phyloP scores from a whole-genome alignment of 1,140 invertebrate species.

The Bombyx mori region DNA sequence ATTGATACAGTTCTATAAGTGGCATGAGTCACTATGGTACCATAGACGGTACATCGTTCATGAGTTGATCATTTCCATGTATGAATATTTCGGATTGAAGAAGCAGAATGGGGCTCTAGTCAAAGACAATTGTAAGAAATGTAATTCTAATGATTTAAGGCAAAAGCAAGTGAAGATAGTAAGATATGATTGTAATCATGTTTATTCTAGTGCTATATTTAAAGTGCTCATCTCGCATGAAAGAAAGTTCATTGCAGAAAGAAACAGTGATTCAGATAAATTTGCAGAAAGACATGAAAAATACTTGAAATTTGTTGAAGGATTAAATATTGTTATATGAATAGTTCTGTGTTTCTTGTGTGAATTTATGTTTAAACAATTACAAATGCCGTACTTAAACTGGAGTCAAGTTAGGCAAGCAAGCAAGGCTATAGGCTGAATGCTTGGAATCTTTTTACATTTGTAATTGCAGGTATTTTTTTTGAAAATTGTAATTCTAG shows the following conservation, averaged over 20 bases:
- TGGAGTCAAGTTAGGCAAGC: too few relatives aligned
- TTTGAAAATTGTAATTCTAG: too few relatives aligned
- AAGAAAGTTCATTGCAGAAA: constrained; percentile 49
- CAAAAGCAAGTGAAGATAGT: constrained; percentile 58
- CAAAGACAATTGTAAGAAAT: constrained; percentile 39
- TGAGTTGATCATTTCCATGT: constrained; percentile 44
- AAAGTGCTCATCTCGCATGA: constrained; percentile 53
- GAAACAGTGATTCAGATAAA: constrained; percentile 40
- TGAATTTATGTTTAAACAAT: too few relatives aligned
- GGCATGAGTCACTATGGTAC: constrained; percentile 61
- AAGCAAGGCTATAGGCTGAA: too few relatives aligned
- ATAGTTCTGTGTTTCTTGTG: too few relatives aligned
- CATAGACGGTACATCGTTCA: constrained; percentile 54
- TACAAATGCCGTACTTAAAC: too few relatives aligned
- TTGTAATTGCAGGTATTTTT: too few relatives aligned
- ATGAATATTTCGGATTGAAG: constrained; percentile 47
- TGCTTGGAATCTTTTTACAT: too few relatives aligned
- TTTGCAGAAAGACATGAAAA: constrained; percentile 61
- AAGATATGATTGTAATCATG: constrained; percentile 49
- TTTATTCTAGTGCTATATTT: constrained; percentile 54
- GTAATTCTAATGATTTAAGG: constrained; percentile 34
- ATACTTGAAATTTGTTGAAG: constrained; percentile 60
- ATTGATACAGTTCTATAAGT: constrained; percentile 49
- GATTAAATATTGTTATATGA: constrained; percentile 29
- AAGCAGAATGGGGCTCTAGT: constrained; percentile 39